Evolutionary conservation across 2,888 invertebrate species (phyloP).

Genomic region (Noctua comes): DNA sequence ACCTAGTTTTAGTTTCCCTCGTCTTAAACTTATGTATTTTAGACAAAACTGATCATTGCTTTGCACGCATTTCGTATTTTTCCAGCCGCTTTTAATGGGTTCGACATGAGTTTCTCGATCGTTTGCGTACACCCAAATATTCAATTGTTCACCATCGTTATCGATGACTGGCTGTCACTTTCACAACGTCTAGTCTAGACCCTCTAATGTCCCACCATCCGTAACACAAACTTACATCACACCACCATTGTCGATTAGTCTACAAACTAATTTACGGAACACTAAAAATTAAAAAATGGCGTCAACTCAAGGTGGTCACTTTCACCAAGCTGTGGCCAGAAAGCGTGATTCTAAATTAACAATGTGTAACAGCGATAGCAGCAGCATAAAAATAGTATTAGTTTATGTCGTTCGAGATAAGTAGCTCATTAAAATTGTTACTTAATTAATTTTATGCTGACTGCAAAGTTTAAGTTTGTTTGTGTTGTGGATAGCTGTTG

Average conservation of each 20-base stretch:
- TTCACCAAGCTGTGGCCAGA: constrained; percentile 81
- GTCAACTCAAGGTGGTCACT: constrained; percentile 69
- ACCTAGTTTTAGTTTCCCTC: too few relatives aligned
- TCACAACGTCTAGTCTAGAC: background rate
- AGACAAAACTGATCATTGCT: too few relatives aligned
- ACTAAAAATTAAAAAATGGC: constrained; percentile 68
- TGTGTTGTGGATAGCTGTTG: constrained; percentile 31
- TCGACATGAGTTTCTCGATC: background rate
- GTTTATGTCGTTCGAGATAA: constrained; percentile 69
- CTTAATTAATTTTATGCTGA: constrained; percentile 63
- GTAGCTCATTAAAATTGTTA: constrained; percentile 74
- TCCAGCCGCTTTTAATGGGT: background rate
- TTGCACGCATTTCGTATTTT: background rate
- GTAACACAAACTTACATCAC: constrained; percentile 12
- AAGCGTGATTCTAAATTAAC: constrained; percentile 88
- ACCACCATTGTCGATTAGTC: constrained; percentile 20
- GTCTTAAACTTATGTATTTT: too few relatives aligned
- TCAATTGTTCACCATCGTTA: background rate
- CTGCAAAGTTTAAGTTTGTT: constrained; percentile 34
- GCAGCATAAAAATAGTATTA: constrained; percentile 67
- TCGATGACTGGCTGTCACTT: background rate
- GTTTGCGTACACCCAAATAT: background rate
- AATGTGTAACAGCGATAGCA: constrained; percentile 81
- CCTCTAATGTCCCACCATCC: background rate
- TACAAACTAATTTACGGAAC: constrained; percentile 52